Evolutionary conservation across 2,888 invertebrate genomes (phyloP).

Genomic region (Torymus texanus): DNA sequence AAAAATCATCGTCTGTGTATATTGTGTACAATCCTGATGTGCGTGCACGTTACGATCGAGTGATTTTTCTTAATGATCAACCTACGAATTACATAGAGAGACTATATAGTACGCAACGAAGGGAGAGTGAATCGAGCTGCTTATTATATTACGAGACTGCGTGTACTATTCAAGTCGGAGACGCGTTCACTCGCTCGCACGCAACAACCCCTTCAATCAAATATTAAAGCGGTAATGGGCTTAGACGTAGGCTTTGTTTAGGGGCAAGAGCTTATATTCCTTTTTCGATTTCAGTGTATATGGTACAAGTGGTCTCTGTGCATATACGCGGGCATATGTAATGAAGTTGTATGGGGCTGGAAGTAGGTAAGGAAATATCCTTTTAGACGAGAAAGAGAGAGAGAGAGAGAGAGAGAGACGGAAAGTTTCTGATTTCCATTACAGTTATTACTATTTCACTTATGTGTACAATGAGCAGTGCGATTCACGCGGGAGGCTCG

Average conservation of each 20-base stretch:
- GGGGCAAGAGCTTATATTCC: slow-evolving; percentile 25
- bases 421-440: slow-evolving; percentile 39
- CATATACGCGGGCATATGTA: too few species aligned
- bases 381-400: too few species aligned
- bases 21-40: slow-evolving; percentile 31
- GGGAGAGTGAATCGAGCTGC: neutral
- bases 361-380: too few species aligned
- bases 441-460: slow-evolving; percentile 41
- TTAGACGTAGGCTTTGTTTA: slow-evolving; percentile 39
- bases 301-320: too few species aligned
- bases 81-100: too few species aligned
- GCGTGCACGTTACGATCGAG: neutral
- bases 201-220: slow-evolving; percentile 27
- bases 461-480: neutral
- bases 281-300: neutral
- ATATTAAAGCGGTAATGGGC: slow-evolving; percentile 46
- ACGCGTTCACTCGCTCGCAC: neutral
- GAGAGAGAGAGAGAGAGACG: neutral
- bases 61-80: slow-evolving; percentile 45
- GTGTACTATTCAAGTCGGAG: too few species aligned
- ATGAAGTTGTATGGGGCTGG: too few species aligned
- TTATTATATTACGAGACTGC: slow-evolving; percentile 30
- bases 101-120: too few species aligned
- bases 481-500: too few species aligned
- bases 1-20: slow-evolving; percentile 25